Evolutionary conservation across 1,140 invertebrate species (phyloP).

Genomic region (Latrodectus geometricus): DNA sequence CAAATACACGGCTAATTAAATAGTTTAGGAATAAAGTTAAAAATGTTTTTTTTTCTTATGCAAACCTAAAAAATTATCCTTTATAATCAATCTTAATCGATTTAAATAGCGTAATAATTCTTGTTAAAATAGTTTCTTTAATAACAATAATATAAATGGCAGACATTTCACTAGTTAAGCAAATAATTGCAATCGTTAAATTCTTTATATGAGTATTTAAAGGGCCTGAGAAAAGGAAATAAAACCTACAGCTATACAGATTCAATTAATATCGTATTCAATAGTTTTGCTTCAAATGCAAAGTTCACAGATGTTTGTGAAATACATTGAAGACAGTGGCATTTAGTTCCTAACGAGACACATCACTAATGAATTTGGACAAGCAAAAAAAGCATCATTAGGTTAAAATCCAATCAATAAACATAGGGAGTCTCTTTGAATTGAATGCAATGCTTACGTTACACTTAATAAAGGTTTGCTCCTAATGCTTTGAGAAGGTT

Average conservation of each 20-base stretch:
- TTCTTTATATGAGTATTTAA: not conserved
- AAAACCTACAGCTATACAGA: not conserved
- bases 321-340: constrained; percentile 19
- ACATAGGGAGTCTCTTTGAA: not conserved
- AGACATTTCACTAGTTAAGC: too few relatives aligned
- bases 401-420: constrained; percentile 44
- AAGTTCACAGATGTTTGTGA: constrained; percentile 28
- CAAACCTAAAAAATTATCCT: too few relatives aligned
- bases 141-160: too few relatives aligned
- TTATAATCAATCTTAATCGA: too few relatives aligned
- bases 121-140: too few relatives aligned
- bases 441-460: constrained; percentile 15
- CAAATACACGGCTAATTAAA: too few relatives aligned
- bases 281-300: not conserved
- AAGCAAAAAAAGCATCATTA: constrained; percentile 54
- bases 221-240: not conserved
- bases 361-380: constrained; percentile 44
- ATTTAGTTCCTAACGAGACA: constrained; percentile 37
- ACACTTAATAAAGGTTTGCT: constrained; percentile 17
- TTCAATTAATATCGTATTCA: constrained; percentile 9
- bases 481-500: constrained; percentile 30
- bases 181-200: not conserved
- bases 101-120: too few relatives aligned
- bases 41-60: too few relatives aligned
- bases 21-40: too few relatives aligned